Percentiles rank a stretch among this genome's conserved stretches.
These are phyloP conservation scores for Myotis findleyi DNA, from an alignment of 2,797 vertebrate species.

Conservation along the genomic window DNA sequence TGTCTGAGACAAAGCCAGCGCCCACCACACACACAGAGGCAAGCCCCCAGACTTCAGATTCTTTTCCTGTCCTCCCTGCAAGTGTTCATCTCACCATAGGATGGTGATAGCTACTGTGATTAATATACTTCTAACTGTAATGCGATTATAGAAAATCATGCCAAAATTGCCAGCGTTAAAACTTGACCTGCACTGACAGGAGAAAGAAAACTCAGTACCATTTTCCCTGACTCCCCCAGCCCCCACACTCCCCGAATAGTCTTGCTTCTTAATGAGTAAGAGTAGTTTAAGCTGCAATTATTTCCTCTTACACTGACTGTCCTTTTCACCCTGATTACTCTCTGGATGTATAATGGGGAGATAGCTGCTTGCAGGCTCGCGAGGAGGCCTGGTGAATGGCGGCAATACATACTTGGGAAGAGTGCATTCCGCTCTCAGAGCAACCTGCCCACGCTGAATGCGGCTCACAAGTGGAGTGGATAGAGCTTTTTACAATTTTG, in stretches of 20 bases:
- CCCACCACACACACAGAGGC: not conserved
- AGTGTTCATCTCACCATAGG: constrained; percentile 72
- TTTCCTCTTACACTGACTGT: constrained; percentile 82
- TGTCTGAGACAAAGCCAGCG: constrained; percentile 38
- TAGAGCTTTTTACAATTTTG: constrained; percentile 49
- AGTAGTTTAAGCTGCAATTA: constrained; percentile 84
- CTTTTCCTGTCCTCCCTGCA: constrained; percentile 55
- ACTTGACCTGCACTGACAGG: constrained; percentile 81
- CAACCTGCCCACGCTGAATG: constrained; percentile 59
- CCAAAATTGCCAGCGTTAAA: constrained; percentile 78
- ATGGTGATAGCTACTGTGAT: constrained; percentile 77
- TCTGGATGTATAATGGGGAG: constrained; percentile 81
- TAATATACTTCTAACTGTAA: constrained; percentile 81
- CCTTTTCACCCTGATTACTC: constrained; percentile 84
- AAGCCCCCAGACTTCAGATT: constrained; percentile 36
- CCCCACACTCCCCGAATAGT: constrained; percentile 72
- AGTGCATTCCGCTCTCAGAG: constrained; percentile 65
- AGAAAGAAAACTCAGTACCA: constrained; percentile 77
- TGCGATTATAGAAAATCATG: constrained; percentile 80
- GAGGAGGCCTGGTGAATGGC: constrained; percentile 75
- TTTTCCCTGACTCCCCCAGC: constrained; percentile 75
- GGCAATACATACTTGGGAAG: constrained; percentile 68
- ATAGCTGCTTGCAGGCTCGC: constrained; percentile 74
- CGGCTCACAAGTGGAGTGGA: constrained; percentile 39
- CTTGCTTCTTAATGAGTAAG: constrained; percentile 83